Percentiles rank a stretch among this genome's conserved stretches.
These are phyloP conservation scores for Heterohyrax brucei DNA, from an alignment of 2,797 vertebrate genomes.

Conservation along the genomic window DNA sequence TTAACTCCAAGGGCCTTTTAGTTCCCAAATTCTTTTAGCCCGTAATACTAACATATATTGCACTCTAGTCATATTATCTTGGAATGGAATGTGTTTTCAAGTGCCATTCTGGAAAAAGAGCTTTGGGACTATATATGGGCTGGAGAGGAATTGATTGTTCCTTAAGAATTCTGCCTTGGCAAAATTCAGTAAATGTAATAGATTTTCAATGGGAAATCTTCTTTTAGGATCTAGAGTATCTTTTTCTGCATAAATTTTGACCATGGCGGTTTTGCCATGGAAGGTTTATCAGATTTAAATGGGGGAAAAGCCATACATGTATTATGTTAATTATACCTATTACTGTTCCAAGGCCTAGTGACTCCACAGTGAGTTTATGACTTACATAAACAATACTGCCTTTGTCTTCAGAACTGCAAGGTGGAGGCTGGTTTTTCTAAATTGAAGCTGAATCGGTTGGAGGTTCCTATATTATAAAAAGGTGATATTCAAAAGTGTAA, in stretches of 20 bases:
- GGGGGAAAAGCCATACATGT: slow-evolving; percentile 62
- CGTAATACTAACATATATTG: slow-evolving; percentile 50
- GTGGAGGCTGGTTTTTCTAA: slow-evolving; percentile 70
- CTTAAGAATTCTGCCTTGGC: slow-evolving; percentile 69
- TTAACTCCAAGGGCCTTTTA: slow-evolving; percentile 31
- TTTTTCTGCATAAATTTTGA: slow-evolving; percentile 73
- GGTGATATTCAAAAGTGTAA: slow-evolving; percentile 67
- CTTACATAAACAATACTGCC: slow-evolving; percentile 59
- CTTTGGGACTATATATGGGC: slow-evolving; percentile 65
- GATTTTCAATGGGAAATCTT: slow-evolving; percentile 64
- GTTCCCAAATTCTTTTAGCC: slow-evolving; percentile 56
- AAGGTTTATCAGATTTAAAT: slow-evolving; percentile 59
- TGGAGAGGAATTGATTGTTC: slow-evolving; percentile 72
- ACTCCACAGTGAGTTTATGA: slow-evolving; percentile 69
- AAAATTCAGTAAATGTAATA: slow-evolving; percentile 66
- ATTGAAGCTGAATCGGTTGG: slow-evolving; percentile 73
- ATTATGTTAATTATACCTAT: slow-evolving; percentile 63
- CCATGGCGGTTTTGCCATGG: slow-evolving; percentile 70
- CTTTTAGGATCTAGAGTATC: slow-evolving; percentile 59
- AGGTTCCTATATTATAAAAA: slow-evolving; percentile 73
- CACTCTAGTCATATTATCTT: slow-evolving; percentile 71
- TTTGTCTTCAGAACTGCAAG: slow-evolving; percentile 77
- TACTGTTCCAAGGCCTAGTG: slow-evolving; percentile 66
- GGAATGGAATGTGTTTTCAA: slow-evolving; percentile 73
- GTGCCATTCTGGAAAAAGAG: slow-evolving; percentile 64